These are phyloP conservation scores for Hermaeophaga mercurialis DNA, from an alignment of 2,888 invertebrate genomes.

Conservation along the genomic window DNA sequence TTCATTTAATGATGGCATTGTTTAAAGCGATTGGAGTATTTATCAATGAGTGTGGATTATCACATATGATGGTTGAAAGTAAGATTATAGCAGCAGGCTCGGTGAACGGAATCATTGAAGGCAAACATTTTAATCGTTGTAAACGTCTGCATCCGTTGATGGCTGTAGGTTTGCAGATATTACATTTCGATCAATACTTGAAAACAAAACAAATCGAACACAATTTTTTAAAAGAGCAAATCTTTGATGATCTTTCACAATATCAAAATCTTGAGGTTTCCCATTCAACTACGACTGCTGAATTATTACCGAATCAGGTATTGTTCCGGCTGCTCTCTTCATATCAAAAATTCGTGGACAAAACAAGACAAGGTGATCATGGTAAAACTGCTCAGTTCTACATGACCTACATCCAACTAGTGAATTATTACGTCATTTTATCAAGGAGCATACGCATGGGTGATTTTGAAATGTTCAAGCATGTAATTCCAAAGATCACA, in stretches of 20 bases:
- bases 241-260: slow-evolving; percentile 18
- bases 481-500: slow-evolving; percentile 35
- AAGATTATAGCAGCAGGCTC: slow-evolving; percentile 36
- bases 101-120: slow-evolving; percentile 35
- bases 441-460: not conserved
- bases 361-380: slow-evolving; percentile 1
- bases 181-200: slow-evolving; percentile 36
- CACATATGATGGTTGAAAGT: slow-evolving; percentile 24
- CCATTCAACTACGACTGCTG: too few relatives aligned
- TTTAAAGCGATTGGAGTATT: slow-evolving; percentile 36
- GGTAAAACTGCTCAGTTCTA: slow-evolving; percentile 15
- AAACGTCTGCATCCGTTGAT: slow-evolving; percentile 33
- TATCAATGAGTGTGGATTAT: slow-evolving; percentile 26
- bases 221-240: slow-evolving; percentile 28
- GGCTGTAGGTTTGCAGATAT: slow-evolving; percentile 35
- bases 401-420: slow-evolving; percentile 6
- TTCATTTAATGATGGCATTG: slow-evolving; percentile 44
- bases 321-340: too few relatives aligned
- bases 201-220: slow-evolving; percentile 22
- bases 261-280: not conserved
- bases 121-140: slow-evolving; percentile 41
- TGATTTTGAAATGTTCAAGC: slow-evolving; percentile 42
- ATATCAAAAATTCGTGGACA: too few relatives aligned
- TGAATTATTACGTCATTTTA: slow-evolving; percentile 13
- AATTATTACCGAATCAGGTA: too few relatives aligned